Conservation (phyloP, 2,888 invertebrate species). For the Tetropium fuscum region DNA sequence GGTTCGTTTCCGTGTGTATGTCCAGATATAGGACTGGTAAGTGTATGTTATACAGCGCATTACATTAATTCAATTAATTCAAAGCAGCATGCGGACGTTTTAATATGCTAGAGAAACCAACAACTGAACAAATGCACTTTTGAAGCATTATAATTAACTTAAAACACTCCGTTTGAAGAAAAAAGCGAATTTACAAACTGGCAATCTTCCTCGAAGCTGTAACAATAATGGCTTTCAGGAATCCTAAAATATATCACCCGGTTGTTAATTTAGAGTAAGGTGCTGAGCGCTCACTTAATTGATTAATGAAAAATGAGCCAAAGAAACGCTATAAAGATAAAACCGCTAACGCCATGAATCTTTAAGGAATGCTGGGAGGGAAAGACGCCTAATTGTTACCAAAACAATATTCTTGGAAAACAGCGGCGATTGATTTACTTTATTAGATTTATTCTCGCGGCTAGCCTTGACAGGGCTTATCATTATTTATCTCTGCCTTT, state of each 20-base stretch:
- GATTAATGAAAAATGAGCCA: constrained; percentile 5
- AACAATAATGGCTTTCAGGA: neutral
- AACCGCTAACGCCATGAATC: neutral
- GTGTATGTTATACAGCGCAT: too few relatives aligned
- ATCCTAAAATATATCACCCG: neutral
- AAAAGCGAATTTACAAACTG: too few relatives aligned
- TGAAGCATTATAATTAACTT: too few relatives aligned
- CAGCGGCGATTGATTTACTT: neutral
- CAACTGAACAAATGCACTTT: too few relatives aligned
- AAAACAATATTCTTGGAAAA: neutral
- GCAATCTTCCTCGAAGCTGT: neutral
- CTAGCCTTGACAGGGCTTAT: neutral
- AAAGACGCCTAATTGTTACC: neutral
- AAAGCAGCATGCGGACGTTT: too few relatives aligned
- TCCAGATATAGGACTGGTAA: too few relatives aligned
- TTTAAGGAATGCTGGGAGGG: neutral
- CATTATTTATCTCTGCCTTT: too few relatives aligned
- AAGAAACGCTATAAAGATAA: neutral
- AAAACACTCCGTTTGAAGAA: too few relatives aligned
- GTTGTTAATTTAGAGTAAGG: neutral
- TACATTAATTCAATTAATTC: too few relatives aligned
- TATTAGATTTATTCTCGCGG: neutral
- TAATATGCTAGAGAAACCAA: too few relatives aligned
- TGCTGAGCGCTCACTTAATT: neutral
- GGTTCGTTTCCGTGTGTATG: too few relatives aligned